A percentile compares a stretch with the other conserved stretches of the same genome.
phyloP scores from a whole-genome alignment of 2,888 invertebrate genomes.

The Sinodicranocentrus sp. region DNA sequence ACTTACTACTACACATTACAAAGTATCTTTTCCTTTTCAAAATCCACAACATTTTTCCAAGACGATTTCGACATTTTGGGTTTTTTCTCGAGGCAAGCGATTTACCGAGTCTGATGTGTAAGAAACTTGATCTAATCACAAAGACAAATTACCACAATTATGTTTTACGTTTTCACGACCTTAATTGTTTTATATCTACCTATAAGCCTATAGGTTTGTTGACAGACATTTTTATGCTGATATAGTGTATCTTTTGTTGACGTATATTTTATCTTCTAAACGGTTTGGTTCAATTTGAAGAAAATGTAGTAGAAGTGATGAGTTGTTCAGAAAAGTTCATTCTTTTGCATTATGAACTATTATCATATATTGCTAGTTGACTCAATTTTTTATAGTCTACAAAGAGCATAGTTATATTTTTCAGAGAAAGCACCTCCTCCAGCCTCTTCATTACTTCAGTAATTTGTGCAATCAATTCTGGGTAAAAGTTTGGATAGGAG shows the following conservation, averaged over 20 bases:
- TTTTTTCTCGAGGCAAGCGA: slow-evolving; percentile 14
- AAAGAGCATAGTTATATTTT: slow-evolving; percentile 23
- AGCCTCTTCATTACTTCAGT: background rate
- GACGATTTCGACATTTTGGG: background rate
- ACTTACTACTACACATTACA: background rate
- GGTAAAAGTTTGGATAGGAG: too few species aligned
- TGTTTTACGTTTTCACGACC: background rate
- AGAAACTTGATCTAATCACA: background rate
- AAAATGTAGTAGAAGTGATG: background rate
- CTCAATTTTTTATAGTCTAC: slow-evolving; percentile 24
- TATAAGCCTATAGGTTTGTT: too few species aligned
- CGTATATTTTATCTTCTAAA: background rate
- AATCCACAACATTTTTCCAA: background rate
- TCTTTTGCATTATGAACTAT: background rate
- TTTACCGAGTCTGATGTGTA: background rate
- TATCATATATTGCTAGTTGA: slow-evolving; percentile 48
- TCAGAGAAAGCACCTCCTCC: slow-evolving; percentile 30
- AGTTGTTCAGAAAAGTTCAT: background rate
- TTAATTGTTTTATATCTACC: too few species aligned
- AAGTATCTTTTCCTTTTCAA: background rate
- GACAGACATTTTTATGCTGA: too few species aligned
- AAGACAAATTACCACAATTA: background rate
- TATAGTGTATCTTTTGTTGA: too few species aligned
- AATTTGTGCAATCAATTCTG: slow-evolving; percentile 8
- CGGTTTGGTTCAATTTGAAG: slow-evolving; percentile 8